A percentile compares a stretch with the other conserved stretches of the same genome.
These are phyloP conservation scores for Echinops telfairi DNA, from an alignment of 2,113 vertebrate species.

Conservation along the genomic window DNA sequence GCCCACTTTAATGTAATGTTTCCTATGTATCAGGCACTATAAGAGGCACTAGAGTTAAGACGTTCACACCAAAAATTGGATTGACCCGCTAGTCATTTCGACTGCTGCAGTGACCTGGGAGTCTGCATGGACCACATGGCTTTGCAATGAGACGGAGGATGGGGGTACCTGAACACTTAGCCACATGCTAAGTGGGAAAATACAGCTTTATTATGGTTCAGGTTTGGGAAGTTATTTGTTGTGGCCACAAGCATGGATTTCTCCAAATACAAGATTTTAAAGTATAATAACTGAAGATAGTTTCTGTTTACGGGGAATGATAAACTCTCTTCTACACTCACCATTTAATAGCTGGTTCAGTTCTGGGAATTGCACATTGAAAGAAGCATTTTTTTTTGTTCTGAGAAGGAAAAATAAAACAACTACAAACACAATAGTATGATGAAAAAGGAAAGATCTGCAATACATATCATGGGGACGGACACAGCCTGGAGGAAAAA, in stretches of 20 bases:
- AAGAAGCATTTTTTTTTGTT: neutral
- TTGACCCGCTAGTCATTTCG: neutral
- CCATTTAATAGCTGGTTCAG: neutral
- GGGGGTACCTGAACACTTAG: neutral
- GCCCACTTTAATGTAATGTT: neutral
- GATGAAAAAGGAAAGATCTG: neutral
- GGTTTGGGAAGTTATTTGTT: neutral
- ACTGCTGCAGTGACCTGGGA: neutral
- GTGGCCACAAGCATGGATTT: neutral
- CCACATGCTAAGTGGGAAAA: neutral
- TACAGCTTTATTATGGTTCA: neutral
- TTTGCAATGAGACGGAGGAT: neutral
- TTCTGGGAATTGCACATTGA: neutral
- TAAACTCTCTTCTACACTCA: neutral
- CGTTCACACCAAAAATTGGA: neutral
- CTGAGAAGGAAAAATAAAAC: neutral
- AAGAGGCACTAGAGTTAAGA: neutral
- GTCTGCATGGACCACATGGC: neutral
- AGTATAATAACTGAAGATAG: neutral
- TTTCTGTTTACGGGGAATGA: neutral
- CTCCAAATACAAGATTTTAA: neutral
- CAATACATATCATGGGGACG: constrained; percentile 18
- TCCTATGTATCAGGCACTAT: neutral
- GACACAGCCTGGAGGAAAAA: constrained; percentile 23
- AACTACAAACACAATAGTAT: neutral